A percentile compares a stretch with the other conserved stretches of the same genome.
Evolutionary conservation across 2,797 vertebrate species (phyloP).

Genomic region (Passerculus sandwichensis): DNA sequence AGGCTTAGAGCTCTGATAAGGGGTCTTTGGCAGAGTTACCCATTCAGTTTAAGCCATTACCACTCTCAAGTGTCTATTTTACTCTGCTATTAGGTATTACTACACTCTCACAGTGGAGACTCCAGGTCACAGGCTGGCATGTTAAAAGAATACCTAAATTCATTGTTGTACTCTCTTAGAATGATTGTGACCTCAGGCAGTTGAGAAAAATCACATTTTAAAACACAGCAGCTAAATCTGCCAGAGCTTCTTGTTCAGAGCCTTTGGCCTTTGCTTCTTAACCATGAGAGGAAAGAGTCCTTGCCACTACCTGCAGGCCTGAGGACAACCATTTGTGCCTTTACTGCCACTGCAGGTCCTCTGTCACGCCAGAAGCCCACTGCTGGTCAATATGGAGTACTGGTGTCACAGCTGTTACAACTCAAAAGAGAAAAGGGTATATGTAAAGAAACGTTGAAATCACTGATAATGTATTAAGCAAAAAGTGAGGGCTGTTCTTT

Average conservation of each 20-base stretch:
- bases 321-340: background rate
- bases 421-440: background rate
- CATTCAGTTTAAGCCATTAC: background rate
- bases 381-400: background rate
- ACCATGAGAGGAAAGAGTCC: background rate
- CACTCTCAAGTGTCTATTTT: background rate
- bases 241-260: background rate
- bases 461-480: background rate
- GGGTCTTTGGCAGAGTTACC: background rate
- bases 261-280: background rate
- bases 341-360: background rate
- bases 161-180: background rate
- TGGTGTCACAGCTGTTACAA: background rate
- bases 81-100: background rate
- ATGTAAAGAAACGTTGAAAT: background rate
- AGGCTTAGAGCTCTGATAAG: background rate
- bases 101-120: fast-evolving
- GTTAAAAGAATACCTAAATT: background rate
- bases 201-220: background rate
- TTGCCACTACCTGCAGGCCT: background rate
- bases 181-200: background rate
- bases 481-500: background rate
- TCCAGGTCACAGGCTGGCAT: background rate
- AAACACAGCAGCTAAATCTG: background rate
- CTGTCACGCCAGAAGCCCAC: background rate